Evolutionary conservation across 2,797 vertebrate species (phyloP), one percentile per base, ranked within the genome.

Genomic region (Phataginus tricuspis): DNA sequence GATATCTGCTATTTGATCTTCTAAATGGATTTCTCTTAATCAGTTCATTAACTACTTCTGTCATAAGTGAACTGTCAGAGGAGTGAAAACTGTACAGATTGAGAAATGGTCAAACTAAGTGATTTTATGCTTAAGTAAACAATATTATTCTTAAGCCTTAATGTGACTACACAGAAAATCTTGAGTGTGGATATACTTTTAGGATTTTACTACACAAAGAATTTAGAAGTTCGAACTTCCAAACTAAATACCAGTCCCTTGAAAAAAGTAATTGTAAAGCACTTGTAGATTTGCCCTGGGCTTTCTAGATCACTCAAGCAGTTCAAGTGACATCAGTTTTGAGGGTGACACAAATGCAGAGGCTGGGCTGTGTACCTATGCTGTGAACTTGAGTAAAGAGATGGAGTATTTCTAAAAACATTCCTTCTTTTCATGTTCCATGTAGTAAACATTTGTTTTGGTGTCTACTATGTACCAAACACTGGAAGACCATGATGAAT

Each of bases 71-170:
- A 79, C 84, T 93, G 25, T 89, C 57, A 93, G 31, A 94, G 29
- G 66, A 86, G 51, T 61, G 5, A 64, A 90, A 94, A 87, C 23
- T 86, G 23, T 80, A 87, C 69, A n/a, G 42, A 85, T 90, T 86
- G 68, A 69, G 27, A 95, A 91, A 85, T 91, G 29, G 49, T 71
- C 51, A 78, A 88, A 72, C 27, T 19, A 71, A 77, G 94, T 68
- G 15, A 72, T 96, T 92, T 88, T 90, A 31, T 86, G 29, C 27
- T 96, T 94, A 91, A 96, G 31, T n/a, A 92, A 89, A 96, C 39
- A 19, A 57, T 23, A 90, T n/a, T 61, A 29, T 78, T 90, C n/a
- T 89, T 89, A 96, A 92, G 68, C 16, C 18, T 94, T 89, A 88
- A 78, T 83, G 27, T 4, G 77, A 82, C 16, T 49, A 25, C 72